Conservation (phyloP, 1,140 invertebrate genomes). For the Muscidifurax raptorellus region DNA sequence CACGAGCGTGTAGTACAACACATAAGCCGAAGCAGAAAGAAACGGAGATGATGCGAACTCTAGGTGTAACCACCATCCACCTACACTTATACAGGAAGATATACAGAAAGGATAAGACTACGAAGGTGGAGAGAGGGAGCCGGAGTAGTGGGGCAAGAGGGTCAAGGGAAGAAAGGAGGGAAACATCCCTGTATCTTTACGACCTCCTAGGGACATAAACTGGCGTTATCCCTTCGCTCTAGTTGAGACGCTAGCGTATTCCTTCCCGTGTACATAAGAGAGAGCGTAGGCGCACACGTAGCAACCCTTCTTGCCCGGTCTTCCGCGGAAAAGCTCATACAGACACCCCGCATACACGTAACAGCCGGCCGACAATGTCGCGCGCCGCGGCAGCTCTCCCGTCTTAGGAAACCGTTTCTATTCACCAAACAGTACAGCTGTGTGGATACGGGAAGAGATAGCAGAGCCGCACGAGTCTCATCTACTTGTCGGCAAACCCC, state of each 20-base stretch:
- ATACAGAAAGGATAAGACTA: background rate
- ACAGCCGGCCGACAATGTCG: background rate
- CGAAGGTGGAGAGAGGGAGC: constrained; percentile 11
- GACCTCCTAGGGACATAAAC: constrained; percentile 60
- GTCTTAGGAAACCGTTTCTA: constrained; percentile 25
- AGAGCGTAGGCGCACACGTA: background rate
- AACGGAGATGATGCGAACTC: background rate
- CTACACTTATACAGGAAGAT: background rate
- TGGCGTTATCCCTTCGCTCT: constrained; percentile 59
- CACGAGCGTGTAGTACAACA: background rate
- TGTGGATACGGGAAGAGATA: background rate
- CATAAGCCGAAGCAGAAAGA: constrained; percentile 2
- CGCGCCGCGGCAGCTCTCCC: background rate
- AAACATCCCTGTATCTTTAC: constrained; percentile 62
- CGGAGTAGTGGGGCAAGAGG: too few relatives aligned
- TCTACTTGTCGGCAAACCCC: background rate
- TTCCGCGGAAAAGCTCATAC: background rate
- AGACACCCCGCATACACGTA: background rate
- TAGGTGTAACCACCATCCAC: background rate
- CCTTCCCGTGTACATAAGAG: background rate
- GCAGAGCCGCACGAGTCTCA: background rate
- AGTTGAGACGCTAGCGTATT: constrained; percentile 36
- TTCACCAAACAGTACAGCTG: background rate
- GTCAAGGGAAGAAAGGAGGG: constrained; percentile 29
- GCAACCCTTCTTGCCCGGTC: background rate